Percentiles rank a stretch among this genome's conserved stretches.
Evolutionary conservation across 2,888 invertebrate species (phyloP).

Genomic region (Acleris emargana): DNA sequence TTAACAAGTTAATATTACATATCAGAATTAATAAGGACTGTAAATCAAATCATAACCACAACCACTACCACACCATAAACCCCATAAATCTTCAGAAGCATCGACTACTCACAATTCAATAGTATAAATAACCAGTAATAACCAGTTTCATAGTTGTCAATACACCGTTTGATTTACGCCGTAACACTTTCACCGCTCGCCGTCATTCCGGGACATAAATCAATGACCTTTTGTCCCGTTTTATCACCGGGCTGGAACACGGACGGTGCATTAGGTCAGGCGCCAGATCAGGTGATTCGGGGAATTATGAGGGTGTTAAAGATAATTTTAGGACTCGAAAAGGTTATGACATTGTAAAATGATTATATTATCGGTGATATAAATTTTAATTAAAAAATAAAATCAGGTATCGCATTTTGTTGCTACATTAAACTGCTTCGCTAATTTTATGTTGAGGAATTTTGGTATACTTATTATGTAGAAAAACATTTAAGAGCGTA

Average conservation of each 20-base stretch:
- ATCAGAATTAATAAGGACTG: no score
- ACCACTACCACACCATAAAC: slow-evolving; percentile 21
- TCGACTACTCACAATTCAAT: slow-evolving; percentile 40
- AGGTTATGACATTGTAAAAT: no score
- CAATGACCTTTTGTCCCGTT: slow-evolving; percentile 66
- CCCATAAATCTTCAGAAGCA: slow-evolving; percentile 29
- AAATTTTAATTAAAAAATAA: no score
- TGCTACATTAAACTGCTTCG: no score
- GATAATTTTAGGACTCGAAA: background rate
- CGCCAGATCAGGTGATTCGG: slow-evolving; percentile 31
- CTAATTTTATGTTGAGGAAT: no score
- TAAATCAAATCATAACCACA: no score
- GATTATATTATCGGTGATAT: no score
- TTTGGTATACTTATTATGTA: no score
- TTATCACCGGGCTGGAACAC: slow-evolving; percentile 58
- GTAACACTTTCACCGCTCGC: slow-evolving; percentile 55
- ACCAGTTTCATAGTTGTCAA: slow-evolving; percentile 77
- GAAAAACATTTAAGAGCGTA: no score
- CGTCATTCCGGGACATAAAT: slow-evolving; percentile 70
- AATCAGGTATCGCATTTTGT: no score
- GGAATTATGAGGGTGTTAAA: slow-evolving; percentile 21
- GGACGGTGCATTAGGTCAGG: slow-evolving; percentile 36
- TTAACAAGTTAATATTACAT: no score
- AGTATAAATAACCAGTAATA: slow-evolving; percentile 58
- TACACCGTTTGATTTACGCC: slow-evolving; percentile 76